phyloP scores from a whole-genome alignment of 2,888 invertebrate species.

The Acanthopleura granulata region DNA sequence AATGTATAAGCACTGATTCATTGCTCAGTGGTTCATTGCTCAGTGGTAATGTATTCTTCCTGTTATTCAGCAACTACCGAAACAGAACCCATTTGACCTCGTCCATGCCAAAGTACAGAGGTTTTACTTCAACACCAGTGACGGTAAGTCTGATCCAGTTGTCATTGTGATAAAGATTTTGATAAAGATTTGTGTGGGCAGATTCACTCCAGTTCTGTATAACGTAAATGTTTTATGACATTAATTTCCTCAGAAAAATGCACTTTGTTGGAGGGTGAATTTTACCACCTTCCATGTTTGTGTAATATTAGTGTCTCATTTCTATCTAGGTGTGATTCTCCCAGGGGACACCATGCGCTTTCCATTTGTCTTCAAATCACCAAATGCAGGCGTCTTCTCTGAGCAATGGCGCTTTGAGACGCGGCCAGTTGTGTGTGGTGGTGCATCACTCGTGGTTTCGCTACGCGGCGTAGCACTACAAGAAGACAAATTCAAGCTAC shows the following conservation, averaged over 20 bases:
- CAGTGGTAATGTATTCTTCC: not conserved
- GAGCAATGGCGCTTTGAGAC: slow-evolving; percentile 69
- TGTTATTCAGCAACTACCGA: slow-evolving; percentile 59
- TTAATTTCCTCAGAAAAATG: too few relatives aligned
- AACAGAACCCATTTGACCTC: slow-evolving; percentile 66
- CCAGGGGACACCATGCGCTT: slow-evolving; percentile 67
- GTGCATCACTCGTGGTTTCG: slow-evolving; percentile 64
- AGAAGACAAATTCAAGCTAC: slow-evolving; percentile 61
- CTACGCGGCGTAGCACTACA: slow-evolving; percentile 66
- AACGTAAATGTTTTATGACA: too few relatives aligned
- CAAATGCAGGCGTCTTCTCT: slow-evolving; percentile 66
- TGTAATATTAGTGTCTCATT: too few relatives aligned
- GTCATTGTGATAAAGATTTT: too few relatives aligned
- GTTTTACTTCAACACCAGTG: slow-evolving; percentile 69
- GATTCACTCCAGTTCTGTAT: too few relatives aligned
- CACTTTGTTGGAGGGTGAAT: too few relatives aligned
- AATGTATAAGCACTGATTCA: too few relatives aligned
- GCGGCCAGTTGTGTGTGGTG: slow-evolving; percentile 65
- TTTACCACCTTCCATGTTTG: too few relatives aligned
- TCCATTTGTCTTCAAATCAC: slow-evolving; percentile 69
- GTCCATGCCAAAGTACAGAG: slow-evolving; percentile 60
- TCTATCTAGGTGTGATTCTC: slow-evolving; percentile 61
- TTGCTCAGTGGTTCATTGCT: not conserved
- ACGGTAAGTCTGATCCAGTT: slow-evolving; percentile 46
- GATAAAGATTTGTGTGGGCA: too few relatives aligned